Percentiles rank a stretch among this genome's conserved stretches.
Evolutionary conservation across 1,140 invertebrate genomes (phyloP).

Genomic region (Ylistrum balloti): DNA sequence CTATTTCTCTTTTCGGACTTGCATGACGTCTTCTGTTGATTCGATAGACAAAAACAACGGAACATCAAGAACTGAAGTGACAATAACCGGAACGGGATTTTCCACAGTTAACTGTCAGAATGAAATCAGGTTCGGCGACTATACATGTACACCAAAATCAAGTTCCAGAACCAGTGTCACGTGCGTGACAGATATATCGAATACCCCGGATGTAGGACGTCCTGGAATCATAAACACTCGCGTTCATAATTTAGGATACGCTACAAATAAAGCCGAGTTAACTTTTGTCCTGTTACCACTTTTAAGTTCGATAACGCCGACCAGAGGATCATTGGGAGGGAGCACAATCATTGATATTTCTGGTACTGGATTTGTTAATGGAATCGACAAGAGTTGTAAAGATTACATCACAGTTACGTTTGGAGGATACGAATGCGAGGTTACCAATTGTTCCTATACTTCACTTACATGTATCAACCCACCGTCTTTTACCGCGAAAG

Average conservation of each 20-base stretch:
- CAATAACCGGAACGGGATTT: slow-evolving; percentile 51
- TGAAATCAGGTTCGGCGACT: slow-evolving; percentile 47
- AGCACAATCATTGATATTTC: slow-evolving; percentile 57
- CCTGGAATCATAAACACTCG: not conserved
- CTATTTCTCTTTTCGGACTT: slow-evolving; percentile 48
- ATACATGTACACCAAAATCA: slow-evolving; percentile 41
- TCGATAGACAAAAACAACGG: slow-evolving; percentile 44
- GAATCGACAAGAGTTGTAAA: not conserved
- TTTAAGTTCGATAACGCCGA: slow-evolving; percentile 49
- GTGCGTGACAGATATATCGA: slow-evolving; percentile 47
- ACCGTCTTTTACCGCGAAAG: not conserved
- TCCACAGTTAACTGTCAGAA: slow-evolving; percentile 45
- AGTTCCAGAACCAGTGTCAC: slow-evolving; percentile 21
- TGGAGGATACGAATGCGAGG: not conserved
- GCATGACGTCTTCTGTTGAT: slow-evolving; percentile 43
- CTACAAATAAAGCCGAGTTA: slow-evolving; percentile 16
- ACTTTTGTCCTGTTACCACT: slow-evolving; percentile 58
- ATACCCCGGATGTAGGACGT: slow-evolving; percentile 30
- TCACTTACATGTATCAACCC: slow-evolving; percentile 48
- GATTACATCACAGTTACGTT: not conserved
- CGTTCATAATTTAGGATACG: slow-evolving; percentile 60
- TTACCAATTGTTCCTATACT: slow-evolving; percentile 42
- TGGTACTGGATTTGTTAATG: slow-evolving; percentile 58
- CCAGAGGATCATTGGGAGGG: slow-evolving; percentile 58
- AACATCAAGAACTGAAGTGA: slow-evolving; percentile 37